Percentiles rank a stretch among this genome's conserved stretches.
These are phyloP conservation scores for Pantherophis vulpinus DNA, from an alignment of 2,797 vertebrate genomes.

Conservation along the genomic window DNA sequence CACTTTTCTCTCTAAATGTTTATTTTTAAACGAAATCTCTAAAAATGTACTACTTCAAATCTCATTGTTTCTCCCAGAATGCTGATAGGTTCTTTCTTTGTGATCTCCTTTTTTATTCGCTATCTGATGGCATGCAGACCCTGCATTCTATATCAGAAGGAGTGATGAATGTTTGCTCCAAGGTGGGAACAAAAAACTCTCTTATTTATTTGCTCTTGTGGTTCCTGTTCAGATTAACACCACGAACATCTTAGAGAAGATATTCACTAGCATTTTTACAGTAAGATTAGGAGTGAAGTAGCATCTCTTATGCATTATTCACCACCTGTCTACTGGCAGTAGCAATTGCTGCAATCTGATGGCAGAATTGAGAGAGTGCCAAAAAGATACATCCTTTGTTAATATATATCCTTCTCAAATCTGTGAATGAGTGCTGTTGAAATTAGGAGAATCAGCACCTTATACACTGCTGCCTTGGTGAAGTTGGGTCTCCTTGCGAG, in stretches of 20 bases:
- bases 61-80: not conserved
- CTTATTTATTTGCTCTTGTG: not conserved
- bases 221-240: not conserved
- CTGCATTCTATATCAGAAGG: not conserved
- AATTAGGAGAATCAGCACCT: not conserved
- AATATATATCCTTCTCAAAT: not conserved
- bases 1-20: not conserved
- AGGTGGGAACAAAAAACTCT: not conserved
- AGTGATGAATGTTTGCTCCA: not conserved
- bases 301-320: not conserved
- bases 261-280: accelerated
- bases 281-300: not conserved
- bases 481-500: not conserved
- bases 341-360: accelerated
- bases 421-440: not conserved
- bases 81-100: not conserved
- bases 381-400: not conserved
- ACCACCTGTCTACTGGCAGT: accelerated
- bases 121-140: not conserved
- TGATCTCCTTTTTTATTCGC: not conserved
- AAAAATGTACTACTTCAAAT: not conserved
- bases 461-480: not conserved
- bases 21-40: not conserved
- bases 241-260: accelerated
- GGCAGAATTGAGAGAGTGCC: accelerated